These are phyloP conservation scores for Ornithorhynchus anatinus DNA, from an alignment of 2,113 vertebrate species.

Conservation along the genomic window DNA sequence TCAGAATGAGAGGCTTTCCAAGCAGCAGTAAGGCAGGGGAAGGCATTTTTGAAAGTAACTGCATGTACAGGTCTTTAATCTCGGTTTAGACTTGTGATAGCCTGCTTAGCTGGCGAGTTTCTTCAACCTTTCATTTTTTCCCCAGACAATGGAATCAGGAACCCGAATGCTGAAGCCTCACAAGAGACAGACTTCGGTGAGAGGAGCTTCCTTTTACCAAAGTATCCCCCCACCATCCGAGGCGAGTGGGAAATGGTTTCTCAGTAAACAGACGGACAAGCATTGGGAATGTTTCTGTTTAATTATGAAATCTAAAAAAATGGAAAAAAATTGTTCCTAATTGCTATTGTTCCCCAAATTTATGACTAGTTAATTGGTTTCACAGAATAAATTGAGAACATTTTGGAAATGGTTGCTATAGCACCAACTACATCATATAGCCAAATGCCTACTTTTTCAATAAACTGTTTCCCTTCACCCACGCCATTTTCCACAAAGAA, in stretches of 20 bases:
- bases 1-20: constrained; percentile 22
- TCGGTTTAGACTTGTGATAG: constrained; percentile 57
- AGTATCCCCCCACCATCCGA: no score
- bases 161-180: constrained; percentile 20
- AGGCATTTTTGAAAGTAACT: constrained; percentile 33
- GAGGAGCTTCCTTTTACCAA: constrained; percentile 29
- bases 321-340: constrained; percentile 1
- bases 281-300: constrained; percentile 30
- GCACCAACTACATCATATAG: neutral
- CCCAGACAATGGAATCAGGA: constrained; percentile 36
- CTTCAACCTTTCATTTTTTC: constrained; percentile 18
- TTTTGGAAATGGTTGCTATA: constrained; percentile 23
- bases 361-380: constrained; percentile 26
- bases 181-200: constrained; percentile 35
- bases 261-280: constrained; percentile 5
- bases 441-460: neutral
- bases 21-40: constrained; percentile 19
- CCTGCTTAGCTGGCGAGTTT: constrained; percentile 47
- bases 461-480: constrained; percentile 25
- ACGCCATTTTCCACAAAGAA: neutral
- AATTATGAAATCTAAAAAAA: neutral
- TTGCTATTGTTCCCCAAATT: constrained; percentile 29
- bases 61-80: constrained; percentile 21
- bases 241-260: constrained; percentile 42
- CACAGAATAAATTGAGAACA: neutral